Evolutionary conservation across 23 tunicate genomes (phyloP).

Genomic region (Phallusia fumigata): DNA sequence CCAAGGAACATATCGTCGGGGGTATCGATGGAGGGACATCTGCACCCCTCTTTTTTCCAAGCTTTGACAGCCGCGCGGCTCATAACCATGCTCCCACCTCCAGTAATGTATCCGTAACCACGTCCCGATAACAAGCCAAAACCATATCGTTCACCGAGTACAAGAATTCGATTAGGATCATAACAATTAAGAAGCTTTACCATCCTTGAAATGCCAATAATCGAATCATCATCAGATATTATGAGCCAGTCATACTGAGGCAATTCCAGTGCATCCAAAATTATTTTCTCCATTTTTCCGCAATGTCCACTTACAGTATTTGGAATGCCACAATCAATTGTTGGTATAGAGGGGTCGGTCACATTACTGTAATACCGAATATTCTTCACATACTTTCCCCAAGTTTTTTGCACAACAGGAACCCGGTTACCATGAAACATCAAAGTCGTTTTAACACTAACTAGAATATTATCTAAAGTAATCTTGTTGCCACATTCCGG

Average conservation of each 20-base stretch:
- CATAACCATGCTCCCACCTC: conserved; percentile 95
- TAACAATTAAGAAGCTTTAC: conserved; percentile 71
- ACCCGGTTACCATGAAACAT: conserved; percentile 81
- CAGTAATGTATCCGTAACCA: conserved; percentile 92
- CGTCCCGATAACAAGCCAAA: conserved; percentile 53
- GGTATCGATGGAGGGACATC: conserved; percentile 59
- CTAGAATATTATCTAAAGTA: conserved; percentile 40
- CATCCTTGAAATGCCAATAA: conserved; percentile 56
- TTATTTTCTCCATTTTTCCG: conserved; percentile 82
- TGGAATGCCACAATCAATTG: conserved; percentile 83
- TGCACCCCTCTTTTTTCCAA: conserved; percentile 61
- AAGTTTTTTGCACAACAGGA: conserved; percentile 81
- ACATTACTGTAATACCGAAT: conserved; percentile 81
- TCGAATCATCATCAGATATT: conserved; percentile 94
- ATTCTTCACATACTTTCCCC: conserved; percentile 68
- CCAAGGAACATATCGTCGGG: conserved; percentile 96
- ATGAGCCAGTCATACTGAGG: conserved; percentile 72
- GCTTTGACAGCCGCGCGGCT: conserved; percentile 61
- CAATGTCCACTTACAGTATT: conserved; percentile 92
- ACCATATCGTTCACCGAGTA: conserved; percentile 88
- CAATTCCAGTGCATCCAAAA: conserved; percentile 37
- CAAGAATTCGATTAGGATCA: conserved; percentile 42
- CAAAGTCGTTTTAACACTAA: conserved; percentile 77
- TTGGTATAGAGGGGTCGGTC: conserved; percentile 73
- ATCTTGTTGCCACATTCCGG: conserved; percentile 66